Evolutionary conservation across 2,888 invertebrate species (phyloP), one percentile per base, ranked within the genome.

Genomic region (Agrypnus murinus): DNA sequence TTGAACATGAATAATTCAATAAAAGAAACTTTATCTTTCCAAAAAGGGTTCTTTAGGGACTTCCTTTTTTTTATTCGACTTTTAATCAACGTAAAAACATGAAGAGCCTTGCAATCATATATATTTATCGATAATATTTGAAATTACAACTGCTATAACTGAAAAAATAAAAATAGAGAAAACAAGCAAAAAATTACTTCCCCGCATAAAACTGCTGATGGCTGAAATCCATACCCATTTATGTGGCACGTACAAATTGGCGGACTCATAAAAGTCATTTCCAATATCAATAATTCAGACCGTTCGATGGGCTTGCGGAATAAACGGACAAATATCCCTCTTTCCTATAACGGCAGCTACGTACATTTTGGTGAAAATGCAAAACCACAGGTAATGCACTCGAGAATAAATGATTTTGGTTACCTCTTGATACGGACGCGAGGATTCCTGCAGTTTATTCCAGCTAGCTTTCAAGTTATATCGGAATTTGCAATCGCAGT

Each of bases 181-280:
- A 55, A 14, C 14, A 55, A 55, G 10, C 14, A 55, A 36, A 55
- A 55, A 55, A 15, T 36, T 15, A 14, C 17, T n/a, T 55, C 55
- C 19, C 55, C 19, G 36, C 55, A 55, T 55, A 55, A 55, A 55
- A 55, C 17, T 58, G 65, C 45, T 58, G 65, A 65, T 58, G 57
- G 46, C 46, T 45, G 46, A 46, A 65, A 58, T 57, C 57, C 57
- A 65, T 65, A 57, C 10, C 58, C 65, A 65, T 65, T 57, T 66
- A 59, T 36, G 59, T 48, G 48, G 60, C 67, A 70, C 60, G 55
- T 68, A 59, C 60, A 66, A 69, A 66, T 69, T 69, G 66, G 57
- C 58, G 32, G 58, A 9, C 58, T 50, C 60, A 66, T 69, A 72
- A 72, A 69, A 69, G 69, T 69, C 72, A 58, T 72, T 72, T 69